Percentiles rank a stretch among this genome's conserved stretches.
Conservation (phyloP, 2,888 invertebrate species). For the Sussaba pulchella region DNA sequence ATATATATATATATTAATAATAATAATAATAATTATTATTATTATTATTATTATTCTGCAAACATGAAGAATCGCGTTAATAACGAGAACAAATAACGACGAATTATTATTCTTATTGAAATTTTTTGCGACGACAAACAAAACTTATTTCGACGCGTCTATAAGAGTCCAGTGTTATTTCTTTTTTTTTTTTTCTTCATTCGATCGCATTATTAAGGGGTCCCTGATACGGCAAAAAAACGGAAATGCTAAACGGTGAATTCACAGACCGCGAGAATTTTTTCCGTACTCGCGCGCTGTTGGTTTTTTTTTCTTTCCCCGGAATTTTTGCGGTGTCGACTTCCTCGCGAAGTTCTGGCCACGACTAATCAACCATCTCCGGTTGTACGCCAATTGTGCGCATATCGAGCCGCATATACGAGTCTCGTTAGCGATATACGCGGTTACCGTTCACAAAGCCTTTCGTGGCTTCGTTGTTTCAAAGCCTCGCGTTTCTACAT, state of each 20-base stretch:
- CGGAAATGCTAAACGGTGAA: conserved; percentile 66
- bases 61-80: no score
- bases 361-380: conserved; percentile 11
- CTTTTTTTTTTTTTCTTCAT: background rate
- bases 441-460: background rate
- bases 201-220: conserved; percentile 33
- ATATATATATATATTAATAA: no score
- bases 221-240: conserved; percentile 42
- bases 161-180: no score
- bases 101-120: no score
- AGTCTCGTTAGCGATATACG: conserved; percentile 11
- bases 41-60: no score
- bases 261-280: conserved; percentile 35
- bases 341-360: conserved; percentile 47
- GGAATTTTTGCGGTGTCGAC: conserved; percentile 70
- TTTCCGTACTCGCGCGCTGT: conserved; percentile 37
- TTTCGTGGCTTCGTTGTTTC: background rate
- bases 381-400: background rate
- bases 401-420: background rate
- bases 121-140: no score
- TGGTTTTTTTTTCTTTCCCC: conserved; percentile 71
- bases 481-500: conserved; percentile 2
- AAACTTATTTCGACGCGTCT: no score
- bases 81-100: no score
- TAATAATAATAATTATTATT: no score